These are phyloP conservation scores for Carduelis carduelis DNA, from an alignment of 2,797 vertebrate species.

Conservation along the genomic window DNA sequence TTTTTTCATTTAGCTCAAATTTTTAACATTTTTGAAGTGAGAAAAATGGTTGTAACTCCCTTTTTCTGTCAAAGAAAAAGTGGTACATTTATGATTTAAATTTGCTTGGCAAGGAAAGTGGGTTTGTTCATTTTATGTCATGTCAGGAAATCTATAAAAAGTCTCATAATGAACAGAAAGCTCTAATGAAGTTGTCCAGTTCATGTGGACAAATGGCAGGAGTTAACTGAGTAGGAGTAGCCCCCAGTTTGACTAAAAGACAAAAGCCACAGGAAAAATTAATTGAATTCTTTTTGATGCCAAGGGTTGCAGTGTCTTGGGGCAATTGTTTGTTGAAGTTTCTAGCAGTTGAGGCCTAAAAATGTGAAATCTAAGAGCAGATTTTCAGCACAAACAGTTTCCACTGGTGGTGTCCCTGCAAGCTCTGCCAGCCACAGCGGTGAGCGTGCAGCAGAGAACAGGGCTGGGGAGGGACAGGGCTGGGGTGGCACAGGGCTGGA, in stretches of 20 bases:
- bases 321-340: not conserved
- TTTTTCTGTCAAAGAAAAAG: not conserved
- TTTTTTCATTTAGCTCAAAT: not conserved
- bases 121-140: not conserved
- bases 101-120: not conserved
- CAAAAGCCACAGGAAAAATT: not conserved
- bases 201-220: not conserved
- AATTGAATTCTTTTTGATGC: not conserved
- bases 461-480: too few species aligned
- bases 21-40: not conserved
- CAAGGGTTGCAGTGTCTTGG: not conserved
- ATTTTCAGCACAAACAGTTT: not conserved
- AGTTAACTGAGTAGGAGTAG: not conserved
- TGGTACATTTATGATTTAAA: not conserved
- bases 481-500: too few species aligned
- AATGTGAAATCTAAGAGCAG: not conserved
- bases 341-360: not conserved
- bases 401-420: accelerated
- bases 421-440: accelerated
- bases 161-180: not conserved
- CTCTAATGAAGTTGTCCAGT: not conserved
- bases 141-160: not conserved
- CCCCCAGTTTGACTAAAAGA: not conserved
- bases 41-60: not conserved
- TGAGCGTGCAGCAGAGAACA: not conserved